Conservation (phyloP, 1,140 invertebrate genomes). For the Procambarus virginalis region DNA sequence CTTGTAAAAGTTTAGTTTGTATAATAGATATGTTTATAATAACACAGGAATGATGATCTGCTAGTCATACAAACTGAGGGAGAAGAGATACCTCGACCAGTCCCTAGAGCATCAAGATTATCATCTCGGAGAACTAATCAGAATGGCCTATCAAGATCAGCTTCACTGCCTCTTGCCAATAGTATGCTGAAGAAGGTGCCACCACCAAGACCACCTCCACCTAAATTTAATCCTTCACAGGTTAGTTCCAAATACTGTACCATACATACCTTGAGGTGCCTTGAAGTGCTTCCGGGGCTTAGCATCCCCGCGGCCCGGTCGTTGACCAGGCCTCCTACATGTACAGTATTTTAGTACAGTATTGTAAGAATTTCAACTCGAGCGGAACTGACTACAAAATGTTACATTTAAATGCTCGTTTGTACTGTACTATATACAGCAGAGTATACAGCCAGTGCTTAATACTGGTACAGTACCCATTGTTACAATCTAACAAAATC, state of each 20-base stretch:
- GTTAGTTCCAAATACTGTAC: background rate
- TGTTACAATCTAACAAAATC: no score
- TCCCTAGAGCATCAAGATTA: background rate
- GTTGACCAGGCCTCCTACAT: no score
- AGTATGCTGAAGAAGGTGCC: background rate
- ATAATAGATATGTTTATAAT: background rate
- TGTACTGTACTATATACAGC: no score
- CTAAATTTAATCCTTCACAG: background rate
- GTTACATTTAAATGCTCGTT: no score
- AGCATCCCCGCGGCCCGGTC: no score
- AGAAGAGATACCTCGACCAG: background rate
- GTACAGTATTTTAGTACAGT: no score
- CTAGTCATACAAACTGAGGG: conserved; percentile 15
- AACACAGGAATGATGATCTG: conserved; percentile 27
- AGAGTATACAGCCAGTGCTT: no score
- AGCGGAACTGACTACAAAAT: no score
- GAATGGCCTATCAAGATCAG: conserved; percentile 22
- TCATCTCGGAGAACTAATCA: background rate
- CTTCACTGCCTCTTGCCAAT: conserved; percentile 16
- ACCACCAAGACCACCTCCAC: conserved; percentile 14
- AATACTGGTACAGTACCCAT: no score
- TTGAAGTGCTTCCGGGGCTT: no score
- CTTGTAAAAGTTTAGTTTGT: background rate
- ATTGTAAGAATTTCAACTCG: no score
- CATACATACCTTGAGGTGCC: no score